Evolutionary conservation across 2,888 invertebrate genomes (phyloP), one percentile per base, ranked within the genome.

Genomic region (Eurytoma californica): DNA sequence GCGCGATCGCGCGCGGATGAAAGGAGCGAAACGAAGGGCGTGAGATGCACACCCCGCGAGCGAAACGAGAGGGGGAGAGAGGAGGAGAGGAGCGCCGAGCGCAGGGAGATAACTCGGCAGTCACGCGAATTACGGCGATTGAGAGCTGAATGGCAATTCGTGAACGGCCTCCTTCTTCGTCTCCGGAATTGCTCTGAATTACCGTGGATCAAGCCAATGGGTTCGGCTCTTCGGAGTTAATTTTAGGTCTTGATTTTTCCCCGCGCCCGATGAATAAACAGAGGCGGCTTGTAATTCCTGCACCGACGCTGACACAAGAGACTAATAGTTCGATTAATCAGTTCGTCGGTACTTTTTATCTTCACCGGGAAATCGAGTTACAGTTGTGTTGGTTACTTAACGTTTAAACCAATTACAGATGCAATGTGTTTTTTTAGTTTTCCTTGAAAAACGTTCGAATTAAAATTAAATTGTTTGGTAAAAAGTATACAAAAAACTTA

Each of bases 111-210:
- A 74, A 70, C 57, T 66, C 66, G 69, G 28, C 5, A 80, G 47
- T 74, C 51, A 61, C 55, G 70, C 58, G 69, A 77, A 77, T 80
- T 65, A 49, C 58, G 28, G 13, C 24, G 80, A 69, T 72, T 51
- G 68, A 69, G 58, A 73, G 28, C 24, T 73, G 69, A 77, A 77
- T 65, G 77, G 73, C 28, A 49, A 69, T 61, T 70, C 73, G 74
- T 70, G 66, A 74, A 70, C 60, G 68, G 49, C 55, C 53, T 53
- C 51, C 60, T 68, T 66, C 67, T 69, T 14, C 18, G n/a, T 57
- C 53, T 39, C 61, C 9, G 60, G 24, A 18, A 70, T 60, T 49
- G 47, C 67, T 77, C 61, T 51, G 69, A 77, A 77, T 73, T 77
- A 73, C 53, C 39, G 66, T 13, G 24, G 58, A 75, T 70, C 65